These are phyloP conservation scores for Sternotherus odoratus DNA, from an alignment of 2,797 vertebrate genomes.

Conservation along the genomic window DNA sequence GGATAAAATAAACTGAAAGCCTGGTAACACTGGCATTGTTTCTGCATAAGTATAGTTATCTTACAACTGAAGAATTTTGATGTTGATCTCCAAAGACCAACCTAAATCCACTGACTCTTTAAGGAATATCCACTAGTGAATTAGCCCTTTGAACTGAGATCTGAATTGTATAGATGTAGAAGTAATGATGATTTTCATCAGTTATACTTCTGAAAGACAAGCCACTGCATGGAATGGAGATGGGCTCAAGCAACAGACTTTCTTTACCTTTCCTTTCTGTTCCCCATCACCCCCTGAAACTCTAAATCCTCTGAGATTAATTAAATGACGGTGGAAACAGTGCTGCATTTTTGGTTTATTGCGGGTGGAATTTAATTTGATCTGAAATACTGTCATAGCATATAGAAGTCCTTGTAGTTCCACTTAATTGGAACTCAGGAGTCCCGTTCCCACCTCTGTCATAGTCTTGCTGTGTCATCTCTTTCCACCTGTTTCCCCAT, in stretches of 20 bases:
- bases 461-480: not conserved
- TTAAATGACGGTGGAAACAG: not conserved
- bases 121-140: not conserved
- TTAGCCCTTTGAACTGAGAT: not conserved
- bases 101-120: not conserved
- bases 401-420: not conserved
- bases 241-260: not conserved
- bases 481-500: not conserved
- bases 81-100: not conserved
- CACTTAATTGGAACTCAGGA: accelerated
- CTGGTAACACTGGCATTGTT: not conserved
- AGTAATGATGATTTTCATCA: not conserved
- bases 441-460: not conserved
- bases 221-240: not conserved
- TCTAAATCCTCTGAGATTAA: not conserved
- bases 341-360: accelerated
- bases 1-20: not conserved
- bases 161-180: not conserved
- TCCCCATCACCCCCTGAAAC: not conserved
- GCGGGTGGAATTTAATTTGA: not conserved
- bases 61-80: not conserved
- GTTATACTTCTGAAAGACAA: not conserved
- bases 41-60: not conserved
- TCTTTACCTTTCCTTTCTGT: not conserved
- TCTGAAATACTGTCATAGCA: not conserved